A percentile compares a stretch with the other conserved stretches of the same genome.
Conservation (phyloP, 2,797 vertebrate genomes). For the Malacoctenus gilli region DNA sequence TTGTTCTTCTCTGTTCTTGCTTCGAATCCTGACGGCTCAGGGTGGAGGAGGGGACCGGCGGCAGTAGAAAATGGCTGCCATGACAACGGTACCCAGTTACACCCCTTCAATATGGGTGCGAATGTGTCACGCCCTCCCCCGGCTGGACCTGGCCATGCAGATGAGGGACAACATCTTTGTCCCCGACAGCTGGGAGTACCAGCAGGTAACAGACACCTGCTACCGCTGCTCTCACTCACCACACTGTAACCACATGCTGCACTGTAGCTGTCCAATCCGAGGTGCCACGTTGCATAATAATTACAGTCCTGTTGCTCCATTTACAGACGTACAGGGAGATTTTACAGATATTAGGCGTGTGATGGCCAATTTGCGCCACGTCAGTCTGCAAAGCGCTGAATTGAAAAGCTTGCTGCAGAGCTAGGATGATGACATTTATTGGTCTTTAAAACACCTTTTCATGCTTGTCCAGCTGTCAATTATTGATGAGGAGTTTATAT, state of each 20-base stretch:
- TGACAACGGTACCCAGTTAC: conserved; percentile 83
- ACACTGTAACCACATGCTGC: conserved; percentile 34
- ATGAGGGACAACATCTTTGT: conserved; percentile 82
- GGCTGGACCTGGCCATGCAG: conserved; percentile 84
- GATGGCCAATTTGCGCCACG: conserved; percentile 31
- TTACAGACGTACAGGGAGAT: conserved; percentile 1
- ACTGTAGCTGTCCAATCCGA: conserved; percentile 23
- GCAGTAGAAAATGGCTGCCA: conserved; percentile 77
- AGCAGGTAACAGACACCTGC: conserved; percentile 79
- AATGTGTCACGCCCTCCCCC: conserved; percentile 83
- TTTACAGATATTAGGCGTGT: background rate
- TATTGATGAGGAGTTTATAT: conserved; percentile 13
- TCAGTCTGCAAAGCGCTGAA: conserved; percentile 19
- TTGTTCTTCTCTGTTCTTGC: conserved; percentile 20
- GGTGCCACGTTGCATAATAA: conserved; percentile 29
- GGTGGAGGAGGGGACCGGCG: conserved; percentile 64
- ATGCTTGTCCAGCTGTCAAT: too few species aligned
- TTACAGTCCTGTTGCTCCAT: conserved; percentile 14
- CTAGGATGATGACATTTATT: conserved; percentile 4
- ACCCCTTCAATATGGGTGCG: conserved; percentile 83
- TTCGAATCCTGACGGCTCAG: conserved; percentile 49
- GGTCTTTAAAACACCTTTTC: conserved; percentile 22
- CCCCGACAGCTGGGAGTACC: conserved; percentile 87
- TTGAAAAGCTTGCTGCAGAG: conserved; percentile 20
- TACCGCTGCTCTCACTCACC: conserved; percentile 1